Base-by-base conservation (phyloP, 2,113 vertebrate species). In the Budorcas taxicolor region DNA sequence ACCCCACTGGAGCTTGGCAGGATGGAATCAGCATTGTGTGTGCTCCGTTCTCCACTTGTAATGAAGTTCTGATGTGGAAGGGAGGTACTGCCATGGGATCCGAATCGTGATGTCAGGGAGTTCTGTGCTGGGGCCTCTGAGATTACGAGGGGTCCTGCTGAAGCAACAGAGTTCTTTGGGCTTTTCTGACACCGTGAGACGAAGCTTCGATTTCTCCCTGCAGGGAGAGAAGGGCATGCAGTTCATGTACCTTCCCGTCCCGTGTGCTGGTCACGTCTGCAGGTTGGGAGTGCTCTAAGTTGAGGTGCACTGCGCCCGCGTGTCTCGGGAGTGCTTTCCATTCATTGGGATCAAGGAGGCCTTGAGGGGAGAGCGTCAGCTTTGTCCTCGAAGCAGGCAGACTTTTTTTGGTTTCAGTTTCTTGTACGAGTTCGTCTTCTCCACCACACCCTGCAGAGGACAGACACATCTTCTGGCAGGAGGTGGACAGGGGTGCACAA, bases 241-340 rank as follows among this genome's bases (percentile, higher is more conserved):
- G 29, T 31, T 60, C 17, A 3, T 10, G 0, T 19, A 2, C 71
- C 52, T 83, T 33, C 31, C 81, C 57, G 7, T 13, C 58, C 17
- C 3, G 17, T 6, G 3, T 3, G n/a, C 3, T 40, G 53, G 2
- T 13, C 67, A 13, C 0, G 1, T 33, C 43, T 57, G 33, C 40
- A 90, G 27, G 40, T 60, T 43, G 83, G 78, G 50, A 25, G 23
- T 0, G 0, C 40, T 6, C 0, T 17, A 85, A 5, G 36, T 12
- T 50, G 40, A 36, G 19, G 2, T 6, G 4, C 53, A 7, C 15
- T 17, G 50, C 0, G 6, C 78, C 85, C 33, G 0, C 3, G 3
- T 14, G 4, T 74, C 74, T 80, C 57, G 47, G 80, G 50, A 71
- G 15, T 45, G 76, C 62, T 78, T 89, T 76, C 67, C 25, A 17